Evolutionary conservation across 2,797 vertebrate genomes (phyloP).

Genomic region (Spinus olivaceus): DNA sequence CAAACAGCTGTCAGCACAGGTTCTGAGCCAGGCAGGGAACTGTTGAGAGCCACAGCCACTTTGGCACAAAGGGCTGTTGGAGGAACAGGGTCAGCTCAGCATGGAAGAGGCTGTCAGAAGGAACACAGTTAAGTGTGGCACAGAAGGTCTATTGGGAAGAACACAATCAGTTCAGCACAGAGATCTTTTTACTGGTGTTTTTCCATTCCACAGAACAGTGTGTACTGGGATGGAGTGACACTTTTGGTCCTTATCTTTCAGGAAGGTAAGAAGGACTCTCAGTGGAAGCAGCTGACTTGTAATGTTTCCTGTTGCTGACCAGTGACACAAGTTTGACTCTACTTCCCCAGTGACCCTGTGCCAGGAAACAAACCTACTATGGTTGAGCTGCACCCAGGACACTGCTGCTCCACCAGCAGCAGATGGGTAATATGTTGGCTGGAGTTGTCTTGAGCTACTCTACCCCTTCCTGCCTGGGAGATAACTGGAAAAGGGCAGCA

Average conservation of each 20-base stretch:
- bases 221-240: not conserved
- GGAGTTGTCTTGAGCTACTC: not conserved
- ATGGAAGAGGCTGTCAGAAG: not conserved
- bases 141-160: not conserved
- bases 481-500: not conserved
- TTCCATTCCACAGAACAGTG: not conserved
- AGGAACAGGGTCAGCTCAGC: not conserved
- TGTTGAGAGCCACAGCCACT: not conserved
- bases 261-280: not conserved
- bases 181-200: not conserved
- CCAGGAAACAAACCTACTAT: not conserved
- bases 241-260: not conserved
- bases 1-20: rapidly evolving
- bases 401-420: not conserved
- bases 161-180: not conserved
- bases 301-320: not conserved
- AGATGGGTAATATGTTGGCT: not conserved
- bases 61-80: not conserved
- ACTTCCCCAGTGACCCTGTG: not conserved
- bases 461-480: not conserved
- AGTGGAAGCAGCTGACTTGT: not conserved
- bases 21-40: not conserved
- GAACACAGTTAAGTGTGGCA: not conserved
- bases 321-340: not conserved
- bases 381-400: not conserved